Base-by-base conservation (phyloP, 2,113 vertebrate species). In the Myrmophylax atrothorax region DNA sequence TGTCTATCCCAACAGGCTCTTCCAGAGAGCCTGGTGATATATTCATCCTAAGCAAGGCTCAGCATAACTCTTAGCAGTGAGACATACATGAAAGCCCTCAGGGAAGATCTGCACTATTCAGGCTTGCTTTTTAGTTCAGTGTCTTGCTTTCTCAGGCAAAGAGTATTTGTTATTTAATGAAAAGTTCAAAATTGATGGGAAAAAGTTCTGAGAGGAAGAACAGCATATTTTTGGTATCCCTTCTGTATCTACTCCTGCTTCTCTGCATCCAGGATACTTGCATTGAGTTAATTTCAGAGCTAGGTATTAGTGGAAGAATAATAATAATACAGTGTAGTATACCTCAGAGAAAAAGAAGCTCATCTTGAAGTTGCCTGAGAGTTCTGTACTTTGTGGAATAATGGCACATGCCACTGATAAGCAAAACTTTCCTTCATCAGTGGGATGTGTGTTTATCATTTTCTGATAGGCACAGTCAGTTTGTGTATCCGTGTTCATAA, bases 21-120 rank as follows among this genome's bases (percentile, higher is more conserved):
- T 76, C 59, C 35, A 15, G 62, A 72, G 40, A 66, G 18, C 64
- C 44, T 2, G 2, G 40, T 63, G 62, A 5, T 37, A 17, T 1
- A 23, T 64, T 60, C 9, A 44, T 23, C n/a, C 26, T 19, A 19
- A 58, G 12, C 31, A 62, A 50, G 40, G 1, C 12, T 68, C 1
- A 0, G 25, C 0, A 0, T 35, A 15, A 38, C 33, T 26, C 23
- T n/a, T 55, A 58, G 63, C 31, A 37, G 37, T 1, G 1, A 22
- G 40, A 85, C 76, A 24, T 49, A 35, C 26, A 3, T 55, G 47
- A 47, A 83, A 68, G 42, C 33, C 64, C 50, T 52, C 31, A 40
- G 74, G 63, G 62, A 53, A 91, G 15, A 7, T 62, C 62, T 77
- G 18, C 35, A 7, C 33, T 49, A 3, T 72, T 50, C 60, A 37